These are phyloP conservation scores for Microtus richardsoni DNA, from an alignment of 2,113 vertebrate genomes.

Conservation along the genomic window DNA sequence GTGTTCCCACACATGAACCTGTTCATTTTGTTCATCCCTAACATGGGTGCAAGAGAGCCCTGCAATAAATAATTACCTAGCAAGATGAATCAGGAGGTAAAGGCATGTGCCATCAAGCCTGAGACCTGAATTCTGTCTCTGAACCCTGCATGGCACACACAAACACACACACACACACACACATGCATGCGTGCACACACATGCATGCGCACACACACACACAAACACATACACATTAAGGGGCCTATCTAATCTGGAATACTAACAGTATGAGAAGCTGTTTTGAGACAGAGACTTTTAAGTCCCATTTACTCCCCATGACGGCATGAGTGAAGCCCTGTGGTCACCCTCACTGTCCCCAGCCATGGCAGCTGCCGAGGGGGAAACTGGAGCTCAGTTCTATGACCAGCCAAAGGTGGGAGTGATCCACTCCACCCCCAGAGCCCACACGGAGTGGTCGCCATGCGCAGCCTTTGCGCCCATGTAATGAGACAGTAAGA, in stretches of 20 bases:
- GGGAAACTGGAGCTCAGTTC: neutral
- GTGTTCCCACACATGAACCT: neutral
- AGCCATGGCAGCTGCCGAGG: neutral
- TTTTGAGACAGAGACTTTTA: neutral
- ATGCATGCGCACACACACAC: no score
- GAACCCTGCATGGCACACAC: no score
- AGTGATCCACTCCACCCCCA: neutral
- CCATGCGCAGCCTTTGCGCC: neutral
- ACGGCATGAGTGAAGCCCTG: neutral
- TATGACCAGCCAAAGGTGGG: neutral
- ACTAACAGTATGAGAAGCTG: neutral
- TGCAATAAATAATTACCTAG: neutral
- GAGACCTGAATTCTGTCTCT: neutral
- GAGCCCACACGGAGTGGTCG: neutral
- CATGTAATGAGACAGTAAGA: neutral
- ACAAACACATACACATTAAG: neutral
- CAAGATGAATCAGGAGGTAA: neutral
- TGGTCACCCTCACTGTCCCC: no score
- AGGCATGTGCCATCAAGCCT: neutral
- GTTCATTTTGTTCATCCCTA: neutral
- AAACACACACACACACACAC: no score
- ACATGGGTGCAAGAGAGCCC: neutral
- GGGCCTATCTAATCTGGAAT: neutral
- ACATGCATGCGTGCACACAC: fast-evolving
- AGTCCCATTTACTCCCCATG: neutral